These are phyloP conservation scores for Brenthis ino DNA, from an alignment of 2,888 invertebrate species.

Conservation along the genomic window DNA sequence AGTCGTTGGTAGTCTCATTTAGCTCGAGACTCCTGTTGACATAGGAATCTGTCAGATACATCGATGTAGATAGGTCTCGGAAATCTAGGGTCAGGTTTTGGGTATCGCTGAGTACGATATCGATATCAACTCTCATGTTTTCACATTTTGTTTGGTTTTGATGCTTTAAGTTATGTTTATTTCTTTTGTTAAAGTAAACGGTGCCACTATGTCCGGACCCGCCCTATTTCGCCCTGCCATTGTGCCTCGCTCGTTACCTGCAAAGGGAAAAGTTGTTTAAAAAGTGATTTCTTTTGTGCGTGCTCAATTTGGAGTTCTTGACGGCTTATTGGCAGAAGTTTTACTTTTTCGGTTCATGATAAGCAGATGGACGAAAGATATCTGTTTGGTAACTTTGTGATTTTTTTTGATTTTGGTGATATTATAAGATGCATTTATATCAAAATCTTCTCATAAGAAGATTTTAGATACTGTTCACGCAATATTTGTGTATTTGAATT, in stretches of 20 bases:
- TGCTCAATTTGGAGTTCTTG: conserved; percentile 32
- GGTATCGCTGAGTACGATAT: conserved; percentile 57
- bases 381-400: conserved; percentile 10
- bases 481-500: no score
- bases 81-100: conserved; percentile 66
- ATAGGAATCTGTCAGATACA: conserved; percentile 72
- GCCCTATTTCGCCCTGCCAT: conserved; percentile 46
- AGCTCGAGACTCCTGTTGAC: conserved; percentile 63
- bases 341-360: conserved; percentile 27
- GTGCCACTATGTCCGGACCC: conserved; percentile 43
- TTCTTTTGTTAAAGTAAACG: conserved; percentile 53
- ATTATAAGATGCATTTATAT: neutral
- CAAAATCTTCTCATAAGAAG: no score
- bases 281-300: conserved; percentile 41
- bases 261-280: conserved; percentile 41
- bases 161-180: conserved; percentile 57
- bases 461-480: no score
- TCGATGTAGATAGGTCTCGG: conserved; percentile 68
- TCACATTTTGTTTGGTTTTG: conserved; percentile 56
- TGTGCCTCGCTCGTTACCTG: conserved; percentile 44
- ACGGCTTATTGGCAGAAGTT: conserved; percentile 32
- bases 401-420: neutral
- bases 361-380: conserved; percentile 18
- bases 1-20: conserved; percentile 63
- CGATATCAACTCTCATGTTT: conserved; percentile 66